Conservation (phyloP, 2,797 vertebrate species). For the Pachyuromys duprasi region DNA sequence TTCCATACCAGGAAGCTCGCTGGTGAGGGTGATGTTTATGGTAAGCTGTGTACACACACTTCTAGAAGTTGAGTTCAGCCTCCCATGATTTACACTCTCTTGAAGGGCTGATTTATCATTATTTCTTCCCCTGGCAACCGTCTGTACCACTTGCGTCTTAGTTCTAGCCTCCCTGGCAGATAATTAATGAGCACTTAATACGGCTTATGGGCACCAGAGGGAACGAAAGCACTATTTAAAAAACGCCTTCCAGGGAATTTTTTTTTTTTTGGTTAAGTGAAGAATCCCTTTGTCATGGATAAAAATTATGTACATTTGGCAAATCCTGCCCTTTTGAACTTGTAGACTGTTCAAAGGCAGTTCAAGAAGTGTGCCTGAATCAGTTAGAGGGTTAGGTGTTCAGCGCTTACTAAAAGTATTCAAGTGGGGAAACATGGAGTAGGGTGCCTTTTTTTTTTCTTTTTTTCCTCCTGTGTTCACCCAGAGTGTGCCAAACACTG, state of each 20-base stretch:
- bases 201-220: constrained; percentile 70
- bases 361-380: constrained; percentile 40
- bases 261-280: constrained; percentile 58
- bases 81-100: constrained; percentile 67
- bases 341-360: constrained; percentile 59
- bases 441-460: neutral
- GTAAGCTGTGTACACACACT: constrained; percentile 62
- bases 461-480: constrained; percentile 21
- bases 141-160: constrained; percentile 70
- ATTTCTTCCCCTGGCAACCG: constrained; percentile 76
- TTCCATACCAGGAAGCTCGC: neutral
- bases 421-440: neutral
- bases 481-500: neutral
- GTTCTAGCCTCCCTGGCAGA: constrained; percentile 77
- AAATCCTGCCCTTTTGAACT: constrained; percentile 69
- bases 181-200: constrained; percentile 83
- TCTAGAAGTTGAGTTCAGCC: constrained; percentile 56
- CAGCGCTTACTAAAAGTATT: neutral
- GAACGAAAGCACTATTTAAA: constrained; percentile 72
- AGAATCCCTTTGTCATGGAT: constrained; percentile 75
- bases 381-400: neutral
- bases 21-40: neutral
- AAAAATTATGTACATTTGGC: constrained; percentile 51
- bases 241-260: constrained; percentile 53
- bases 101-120: constrained; percentile 79